Evolutionary conservation across 2,888 invertebrate species (phyloP).

Genomic region (Teinopalpus imperialis): DNA sequence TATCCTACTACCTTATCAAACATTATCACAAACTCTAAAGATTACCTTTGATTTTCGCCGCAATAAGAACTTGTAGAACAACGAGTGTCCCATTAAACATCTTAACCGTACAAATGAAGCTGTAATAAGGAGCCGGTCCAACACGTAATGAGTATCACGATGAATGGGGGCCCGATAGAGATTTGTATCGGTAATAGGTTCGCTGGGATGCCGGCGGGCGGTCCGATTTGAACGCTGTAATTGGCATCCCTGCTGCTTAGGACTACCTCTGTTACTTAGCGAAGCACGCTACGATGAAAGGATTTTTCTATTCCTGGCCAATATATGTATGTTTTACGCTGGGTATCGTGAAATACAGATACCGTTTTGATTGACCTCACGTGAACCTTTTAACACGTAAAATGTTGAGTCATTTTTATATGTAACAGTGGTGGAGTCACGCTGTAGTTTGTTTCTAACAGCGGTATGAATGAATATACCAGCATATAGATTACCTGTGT

Average conservation of each 20-base stretch:
- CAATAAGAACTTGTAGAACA: conserved; percentile 5
- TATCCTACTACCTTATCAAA: no score
- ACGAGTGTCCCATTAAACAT: conserved; percentile 7
- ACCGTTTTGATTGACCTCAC: no score
- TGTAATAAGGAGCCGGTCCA: conserved; percentile 22
- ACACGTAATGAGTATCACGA: conserved; percentile 27
- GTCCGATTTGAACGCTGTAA: conserved; percentile 36
- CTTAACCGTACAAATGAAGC: conserved; percentile 10
- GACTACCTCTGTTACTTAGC: conserved; percentile 23
- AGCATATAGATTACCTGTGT: no score
- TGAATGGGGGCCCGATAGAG: conserved; percentile 29
- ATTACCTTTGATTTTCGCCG: no score
- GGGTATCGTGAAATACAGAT: no score
- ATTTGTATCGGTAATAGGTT: conserved; percentile 38
- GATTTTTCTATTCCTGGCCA: conserved; percentile 3
- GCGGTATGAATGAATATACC: no score
- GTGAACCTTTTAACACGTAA: no score
- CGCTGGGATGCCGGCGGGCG: conserved; percentile 34
- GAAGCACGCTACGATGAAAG: conserved; percentile 2
- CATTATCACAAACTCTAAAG: no score
- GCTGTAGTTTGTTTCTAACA: no score
- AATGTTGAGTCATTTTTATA: no score
- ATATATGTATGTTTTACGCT: no score
- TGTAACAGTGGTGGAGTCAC: no score
- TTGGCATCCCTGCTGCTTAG: conserved; percentile 40